Conservation (phyloP, 2,113 vertebrate species). For the Peromyscus maniculatus region DNA sequence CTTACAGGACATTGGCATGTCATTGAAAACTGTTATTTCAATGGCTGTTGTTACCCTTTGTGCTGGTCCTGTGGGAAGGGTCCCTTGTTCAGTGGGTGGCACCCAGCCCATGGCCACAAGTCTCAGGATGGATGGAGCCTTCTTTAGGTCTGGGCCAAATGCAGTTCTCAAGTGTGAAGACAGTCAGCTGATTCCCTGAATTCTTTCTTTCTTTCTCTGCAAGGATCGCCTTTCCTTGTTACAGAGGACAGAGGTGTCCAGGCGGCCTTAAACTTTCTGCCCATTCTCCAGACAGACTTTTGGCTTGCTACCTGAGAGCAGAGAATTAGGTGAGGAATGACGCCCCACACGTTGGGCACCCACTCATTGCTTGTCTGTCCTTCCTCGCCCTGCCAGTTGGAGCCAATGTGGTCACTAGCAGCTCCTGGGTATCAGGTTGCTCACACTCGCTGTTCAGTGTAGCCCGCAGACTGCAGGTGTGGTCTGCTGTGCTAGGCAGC, state of each 20-base stretch:
- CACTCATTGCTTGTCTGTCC: background rate
- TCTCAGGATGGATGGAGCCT: background rate
- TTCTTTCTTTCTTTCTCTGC: too few relatives aligned
- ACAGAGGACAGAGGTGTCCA: background rate
- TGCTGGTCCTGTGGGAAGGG: background rate
- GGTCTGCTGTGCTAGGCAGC: background rate
- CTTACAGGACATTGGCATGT: background rate
- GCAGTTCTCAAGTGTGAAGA: background rate
- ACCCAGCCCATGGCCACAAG: background rate
- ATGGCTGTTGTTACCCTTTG: background rate
- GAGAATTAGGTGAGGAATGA: background rate
- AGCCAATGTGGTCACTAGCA: background rate
- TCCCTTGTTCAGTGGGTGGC: background rate
- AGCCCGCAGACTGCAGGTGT: background rate
- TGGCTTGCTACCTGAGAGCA: background rate
- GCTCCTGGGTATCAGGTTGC: background rate
- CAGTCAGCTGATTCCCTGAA: background rate
- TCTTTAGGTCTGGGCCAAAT: background rate
- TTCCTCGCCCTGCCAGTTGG: background rate
- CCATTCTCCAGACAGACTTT: background rate
- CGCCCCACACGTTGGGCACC: fast-evolving
- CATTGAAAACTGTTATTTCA: background rate
- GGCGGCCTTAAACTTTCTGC: background rate
- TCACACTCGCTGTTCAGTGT: background rate
- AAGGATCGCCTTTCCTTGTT: background rate